Base-by-base conservation (phyloP, 2,113 vertebrate species). In the Cephalopholis sonnerati region DNA sequence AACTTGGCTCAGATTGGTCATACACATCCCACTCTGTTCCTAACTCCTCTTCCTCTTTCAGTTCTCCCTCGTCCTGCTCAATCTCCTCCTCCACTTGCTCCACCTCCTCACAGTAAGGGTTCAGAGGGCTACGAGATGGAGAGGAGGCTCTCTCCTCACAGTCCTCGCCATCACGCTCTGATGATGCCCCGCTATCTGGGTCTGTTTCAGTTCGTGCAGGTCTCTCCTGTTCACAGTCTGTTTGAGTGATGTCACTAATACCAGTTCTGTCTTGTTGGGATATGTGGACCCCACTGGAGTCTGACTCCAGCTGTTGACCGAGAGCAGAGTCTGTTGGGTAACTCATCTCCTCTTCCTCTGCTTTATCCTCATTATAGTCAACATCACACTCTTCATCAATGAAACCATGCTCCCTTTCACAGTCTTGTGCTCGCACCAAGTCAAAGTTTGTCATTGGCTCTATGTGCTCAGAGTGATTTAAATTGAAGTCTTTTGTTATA, bases 211-310 rank as follows among this genome's bases (percentile, higher is more conserved):
- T 91, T 88, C 91, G 95, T 80, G 76, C 74, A 55, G 80, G 76
- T 74, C 54, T 84, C 36, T 39, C 61, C 7, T 79, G 58, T 61
- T 88, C 93, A 83, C 70, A 82, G 66, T 92, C 91, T 39, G 81
- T 57, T 20, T 87, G 91, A 53, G 77, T 83, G 24, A 86, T 36
- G 17, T 92, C 89, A 59, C 81, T 85, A 3, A 86, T 18, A 65
- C 50, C 88, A 2, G 88, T 93, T 70, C 69, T 71, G 87, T 95
- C 92, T 1, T 79, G 92, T 1, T 91, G 94, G 55, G 90, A 93
- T 58, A 82, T 79, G 74, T 88, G 89, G 83, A 91, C 86, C 7
- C 93, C 94, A 29, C 94, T 94, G n/a, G 94, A 94, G 76, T 95
- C 94, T 0, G 95, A 95, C 77, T 95, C 93, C 27, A 89, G 81